phyloP scores from a whole-genome alignment of 2,113 vertebrate genomes.

The Echinops telfairi region DNA sequence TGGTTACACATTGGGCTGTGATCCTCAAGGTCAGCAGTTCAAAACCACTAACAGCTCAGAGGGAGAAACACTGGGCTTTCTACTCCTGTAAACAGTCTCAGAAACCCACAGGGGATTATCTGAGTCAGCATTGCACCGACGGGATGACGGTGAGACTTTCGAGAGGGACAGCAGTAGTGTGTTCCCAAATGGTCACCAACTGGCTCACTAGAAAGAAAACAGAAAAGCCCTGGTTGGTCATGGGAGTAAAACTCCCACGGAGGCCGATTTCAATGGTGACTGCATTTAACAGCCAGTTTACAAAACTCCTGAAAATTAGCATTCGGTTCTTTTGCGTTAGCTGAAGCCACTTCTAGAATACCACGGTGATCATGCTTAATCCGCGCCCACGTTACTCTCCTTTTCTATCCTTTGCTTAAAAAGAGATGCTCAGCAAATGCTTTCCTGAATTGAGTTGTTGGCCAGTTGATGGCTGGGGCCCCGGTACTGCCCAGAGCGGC shows the following conservation, averaged over 20 bases:
- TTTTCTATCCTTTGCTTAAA: not conserved
- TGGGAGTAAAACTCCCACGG: not conserved
- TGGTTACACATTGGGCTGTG: no score
- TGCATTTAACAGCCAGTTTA: not conserved
- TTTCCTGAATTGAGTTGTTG: not conserved
- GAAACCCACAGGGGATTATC: no score
- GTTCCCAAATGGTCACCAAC: not conserved
- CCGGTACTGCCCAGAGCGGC: not conserved
- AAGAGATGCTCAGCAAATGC: not conserved
- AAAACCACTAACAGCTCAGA: no score
- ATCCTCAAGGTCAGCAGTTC: no score
- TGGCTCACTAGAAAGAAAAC: not conserved
- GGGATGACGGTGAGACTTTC: no score
- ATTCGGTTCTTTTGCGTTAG: not conserved
- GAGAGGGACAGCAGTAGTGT: not conserved
- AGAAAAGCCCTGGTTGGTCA: not conserved
- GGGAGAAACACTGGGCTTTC: no score
- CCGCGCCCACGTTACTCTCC: not conserved
- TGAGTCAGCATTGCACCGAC: no score
- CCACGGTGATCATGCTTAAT: not conserved
- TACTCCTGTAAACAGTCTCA: no score
- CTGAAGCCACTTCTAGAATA: not conserved
- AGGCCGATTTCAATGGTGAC: not conserved
- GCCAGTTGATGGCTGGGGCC: not conserved
- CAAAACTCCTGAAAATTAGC: conserved; percentile 20